A percentile compares a stretch with the other conserved stretches of the same genome.
phyloP scores from a whole-genome alignment of 2,113 vertebrate species.

The Trochalopteron elliotii region DNA sequence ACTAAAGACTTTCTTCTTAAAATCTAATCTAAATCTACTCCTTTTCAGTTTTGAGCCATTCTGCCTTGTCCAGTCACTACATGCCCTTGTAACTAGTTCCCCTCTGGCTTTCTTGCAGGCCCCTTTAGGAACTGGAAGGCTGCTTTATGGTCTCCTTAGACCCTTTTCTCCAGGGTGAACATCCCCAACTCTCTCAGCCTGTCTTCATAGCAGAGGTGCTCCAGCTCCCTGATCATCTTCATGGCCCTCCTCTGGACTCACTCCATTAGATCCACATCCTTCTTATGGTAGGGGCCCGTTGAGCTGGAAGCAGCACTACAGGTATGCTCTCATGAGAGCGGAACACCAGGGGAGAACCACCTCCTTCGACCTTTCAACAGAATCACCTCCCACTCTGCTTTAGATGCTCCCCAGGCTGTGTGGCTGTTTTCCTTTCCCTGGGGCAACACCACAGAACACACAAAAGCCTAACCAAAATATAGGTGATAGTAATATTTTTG shows the following conservation, averaged over 20 bases:
- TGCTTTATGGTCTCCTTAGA: background rate
- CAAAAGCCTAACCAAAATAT: background rate
- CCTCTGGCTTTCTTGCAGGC: background rate
- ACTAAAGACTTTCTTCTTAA: background rate
- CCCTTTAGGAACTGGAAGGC: background rate
- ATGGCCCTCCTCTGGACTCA: background rate
- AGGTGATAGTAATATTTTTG: background rate
- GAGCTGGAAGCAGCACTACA: background rate
- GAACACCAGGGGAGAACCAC: background rate
- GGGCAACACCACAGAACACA: background rate
- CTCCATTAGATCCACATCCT: background rate
- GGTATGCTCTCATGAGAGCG: fast-evolving
- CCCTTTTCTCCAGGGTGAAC: background rate
- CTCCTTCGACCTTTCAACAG: background rate
- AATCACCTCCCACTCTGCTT: background rate
- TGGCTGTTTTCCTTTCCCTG: background rate
- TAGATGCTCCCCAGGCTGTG: too few species aligned
- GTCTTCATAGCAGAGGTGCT: background rate
- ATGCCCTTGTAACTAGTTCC: background rate
- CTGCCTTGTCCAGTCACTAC: background rate
- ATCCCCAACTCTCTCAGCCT: background rate
- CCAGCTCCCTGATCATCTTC: background rate
- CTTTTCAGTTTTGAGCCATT: background rate
- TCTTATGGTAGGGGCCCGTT: background rate
- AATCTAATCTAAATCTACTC: background rate